These are phyloP conservation scores for Chaitophorus viminalis DNA, from an alignment of 2,888 invertebrate genomes.

Conservation along the genomic window DNA sequence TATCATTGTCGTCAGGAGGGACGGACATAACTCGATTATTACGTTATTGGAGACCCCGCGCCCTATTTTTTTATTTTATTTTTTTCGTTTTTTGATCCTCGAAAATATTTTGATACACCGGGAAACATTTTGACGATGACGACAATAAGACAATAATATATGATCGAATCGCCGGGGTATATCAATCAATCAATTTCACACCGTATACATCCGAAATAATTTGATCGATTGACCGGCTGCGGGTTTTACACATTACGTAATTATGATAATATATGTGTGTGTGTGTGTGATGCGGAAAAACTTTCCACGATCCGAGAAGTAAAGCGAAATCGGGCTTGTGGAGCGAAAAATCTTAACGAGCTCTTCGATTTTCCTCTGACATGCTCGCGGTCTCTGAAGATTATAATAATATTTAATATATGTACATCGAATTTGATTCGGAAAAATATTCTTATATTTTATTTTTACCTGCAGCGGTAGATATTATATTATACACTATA, in stretches of 20 bases:
- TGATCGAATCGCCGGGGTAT: constrained; percentile 10
- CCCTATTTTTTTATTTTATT: not conserved
- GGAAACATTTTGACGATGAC: not conserved
- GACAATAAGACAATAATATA: constrained; percentile 33
- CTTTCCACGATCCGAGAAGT: no score
- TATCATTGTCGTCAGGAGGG: not conserved
- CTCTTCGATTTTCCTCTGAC: no score
- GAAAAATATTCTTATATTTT: no score
- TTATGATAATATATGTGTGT: no score
- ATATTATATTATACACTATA: no score
- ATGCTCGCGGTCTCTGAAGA: no score
- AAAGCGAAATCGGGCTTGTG: no score
- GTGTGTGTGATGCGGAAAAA: no score
- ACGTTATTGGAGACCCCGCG: constrained; percentile 34
- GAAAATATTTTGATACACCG: constrained; percentile 53
- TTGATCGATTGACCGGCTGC: constrained; percentile 36
- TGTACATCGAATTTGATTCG: no score
- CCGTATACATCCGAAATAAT: not conserved
- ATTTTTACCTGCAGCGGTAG: no score
- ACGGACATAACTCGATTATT: constrained; percentile 58
- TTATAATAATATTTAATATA: no score
- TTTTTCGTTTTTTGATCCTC: not conserved
- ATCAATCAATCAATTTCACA: constrained; percentile 38
- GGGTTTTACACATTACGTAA: not conserved
- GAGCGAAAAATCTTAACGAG: not conserved